Conservation (phyloP, 2,113 vertebrate genomes). For the Gymnorhina tibicen region DNA sequence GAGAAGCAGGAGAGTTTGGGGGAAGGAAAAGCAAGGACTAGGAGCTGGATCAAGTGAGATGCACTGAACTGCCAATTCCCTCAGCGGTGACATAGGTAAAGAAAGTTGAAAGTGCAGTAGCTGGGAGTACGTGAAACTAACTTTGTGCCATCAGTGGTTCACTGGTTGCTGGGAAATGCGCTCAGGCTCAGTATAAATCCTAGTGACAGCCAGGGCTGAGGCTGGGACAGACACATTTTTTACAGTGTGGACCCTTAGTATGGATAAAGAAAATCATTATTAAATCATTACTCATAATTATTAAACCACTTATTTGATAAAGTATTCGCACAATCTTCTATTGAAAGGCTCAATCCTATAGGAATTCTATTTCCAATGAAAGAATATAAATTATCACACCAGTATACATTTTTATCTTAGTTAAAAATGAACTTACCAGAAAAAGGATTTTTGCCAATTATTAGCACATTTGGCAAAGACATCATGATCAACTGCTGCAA, state of each 20-base stretch:
- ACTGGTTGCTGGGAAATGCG: not conserved
- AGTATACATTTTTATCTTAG: not conserved
- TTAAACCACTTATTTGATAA: not conserved
- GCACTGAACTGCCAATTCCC: not conserved
- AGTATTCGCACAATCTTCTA: not conserved
- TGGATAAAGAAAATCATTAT: not conserved
- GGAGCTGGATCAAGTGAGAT: not conserved
- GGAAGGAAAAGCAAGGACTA: not conserved
- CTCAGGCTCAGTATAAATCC: not conserved
- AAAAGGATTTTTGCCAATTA: constrained; percentile 91
- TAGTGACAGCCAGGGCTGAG: not conserved
- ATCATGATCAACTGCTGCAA: constrained; percentile 98
- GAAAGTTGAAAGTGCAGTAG: not conserved
- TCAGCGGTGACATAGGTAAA: not conserved
- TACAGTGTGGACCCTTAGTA: not conserved
- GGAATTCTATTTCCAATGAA: not conserved
- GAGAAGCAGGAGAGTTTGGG: not conserved
- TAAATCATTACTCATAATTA: not conserved
- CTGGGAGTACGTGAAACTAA: not conserved
- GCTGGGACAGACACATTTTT: not conserved
- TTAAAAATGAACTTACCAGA: constrained; percentile 78
- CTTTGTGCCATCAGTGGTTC: not conserved
- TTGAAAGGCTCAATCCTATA: not conserved
- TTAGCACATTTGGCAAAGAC: constrained; percentile 93
- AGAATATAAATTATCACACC: not conserved